phyloP scores from a whole-genome alignment of 1,140 invertebrate genomes.

The Panulirus ornatus region DNA sequence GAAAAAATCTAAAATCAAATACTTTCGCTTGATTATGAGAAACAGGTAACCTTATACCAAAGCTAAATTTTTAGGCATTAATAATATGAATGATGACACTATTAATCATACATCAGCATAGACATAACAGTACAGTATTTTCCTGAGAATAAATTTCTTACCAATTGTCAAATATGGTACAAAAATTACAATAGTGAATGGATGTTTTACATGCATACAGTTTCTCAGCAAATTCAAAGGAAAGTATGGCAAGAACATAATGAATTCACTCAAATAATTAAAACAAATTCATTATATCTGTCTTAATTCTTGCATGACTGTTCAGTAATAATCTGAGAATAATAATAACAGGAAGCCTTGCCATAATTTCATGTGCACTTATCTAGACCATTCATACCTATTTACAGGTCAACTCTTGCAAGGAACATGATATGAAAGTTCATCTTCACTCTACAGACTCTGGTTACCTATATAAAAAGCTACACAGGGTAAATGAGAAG shows the following conservation, averaged over 20 bases:
- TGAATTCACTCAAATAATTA: neutral
- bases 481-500: slow-evolving; percentile 31
- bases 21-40: neutral
- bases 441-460: slow-evolving; percentile 34
- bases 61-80: neutral
- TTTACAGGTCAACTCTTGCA: slow-evolving; percentile 36
- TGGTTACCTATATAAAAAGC: slow-evolving; percentile 22
- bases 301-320: neutral
- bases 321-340: neutral
- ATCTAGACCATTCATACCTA: slow-evolving; percentile 21
- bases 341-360: neutral
- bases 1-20: neutral
- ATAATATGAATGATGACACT: neutral
- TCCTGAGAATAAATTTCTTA: neutral
- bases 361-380: slow-evolving; percentile 34
- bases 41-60: neutral
- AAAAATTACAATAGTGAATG: slow-evolving; percentile 20
- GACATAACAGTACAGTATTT: slow-evolving; percentile 12
- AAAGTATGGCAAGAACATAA: slow-evolving; percentile 34
- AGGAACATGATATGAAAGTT: slow-evolving; percentile 59
- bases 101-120: slow-evolving; percentile 32
- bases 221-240: slow-evolving; percentile 25
- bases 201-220: neutral
- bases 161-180: slow-evolving; percentile 27
- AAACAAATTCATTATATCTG: too few relatives aligned